Evolutionary conservation across 2,113 vertebrate genomes (phyloP).

Genomic region (Pseudopodoces humilis): DNA sequence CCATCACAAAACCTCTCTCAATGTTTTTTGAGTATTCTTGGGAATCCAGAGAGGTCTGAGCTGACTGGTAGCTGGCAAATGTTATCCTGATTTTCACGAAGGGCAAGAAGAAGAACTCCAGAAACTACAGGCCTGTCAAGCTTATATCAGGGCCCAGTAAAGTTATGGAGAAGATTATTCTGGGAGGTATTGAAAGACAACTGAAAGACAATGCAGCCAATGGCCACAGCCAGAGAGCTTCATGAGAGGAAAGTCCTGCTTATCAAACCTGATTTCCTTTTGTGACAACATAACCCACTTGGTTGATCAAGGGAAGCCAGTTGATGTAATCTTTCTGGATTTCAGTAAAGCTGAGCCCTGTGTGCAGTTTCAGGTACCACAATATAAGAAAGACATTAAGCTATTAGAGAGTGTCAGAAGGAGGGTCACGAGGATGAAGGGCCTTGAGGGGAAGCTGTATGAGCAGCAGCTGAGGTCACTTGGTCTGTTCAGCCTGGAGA

Average conservation of each 20-base stretch:
- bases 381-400: background rate
- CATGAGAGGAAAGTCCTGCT: background rate
- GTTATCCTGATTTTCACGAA: background rate
- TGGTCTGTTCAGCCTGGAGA: background rate
- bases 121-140: background rate
- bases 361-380: background rate
- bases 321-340: background rate
- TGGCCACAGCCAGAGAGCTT: background rate
- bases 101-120: background rate
- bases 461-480: background rate
- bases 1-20: background rate
- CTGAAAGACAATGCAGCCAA: background rate
- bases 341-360: background rate
- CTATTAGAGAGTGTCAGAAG: background rate
- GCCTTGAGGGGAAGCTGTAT: background rate
- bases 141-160: accelerated
- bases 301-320: background rate
- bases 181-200: background rate
- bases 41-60: background rate
- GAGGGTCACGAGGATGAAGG: background rate
- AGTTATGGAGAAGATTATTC: background rate
- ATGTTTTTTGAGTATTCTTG: background rate
- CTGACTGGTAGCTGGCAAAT: background rate
- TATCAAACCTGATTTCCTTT: background rate
- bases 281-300: background rate